Evolutionary conservation across 2,888 invertebrate species (phyloP).

Genomic region (Melieria crassipennis): DNA sequence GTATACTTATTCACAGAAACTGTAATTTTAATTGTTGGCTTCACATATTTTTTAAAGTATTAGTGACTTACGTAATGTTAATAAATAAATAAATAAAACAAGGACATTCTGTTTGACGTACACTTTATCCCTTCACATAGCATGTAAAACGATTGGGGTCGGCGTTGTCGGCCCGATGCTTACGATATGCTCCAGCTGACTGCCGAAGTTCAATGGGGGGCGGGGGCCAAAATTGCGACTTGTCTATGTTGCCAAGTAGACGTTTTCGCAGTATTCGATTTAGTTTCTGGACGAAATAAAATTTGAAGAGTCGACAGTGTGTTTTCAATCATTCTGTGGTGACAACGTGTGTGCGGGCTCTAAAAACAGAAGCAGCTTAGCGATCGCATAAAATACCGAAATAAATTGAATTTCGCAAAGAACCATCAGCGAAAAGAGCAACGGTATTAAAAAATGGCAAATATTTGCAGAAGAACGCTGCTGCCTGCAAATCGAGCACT

Average conservation of each 20-base stretch:
- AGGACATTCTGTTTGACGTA: not conserved
- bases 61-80: not conserved
- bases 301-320: no score
- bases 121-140: not conserved
- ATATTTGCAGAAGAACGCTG: constrained; percentile 46
- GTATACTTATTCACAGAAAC: no score
- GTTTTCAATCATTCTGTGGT: no score
- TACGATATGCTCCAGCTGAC: constrained; percentile 18
- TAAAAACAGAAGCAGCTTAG: no score
- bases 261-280: constrained; percentile 28
- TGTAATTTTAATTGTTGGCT: no score
- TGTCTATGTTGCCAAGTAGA: not conserved
- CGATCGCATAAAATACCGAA: no score
- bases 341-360: no score
- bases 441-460: constrained; percentile 43
- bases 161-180: no score
- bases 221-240: not conserved
- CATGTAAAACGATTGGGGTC: no score
- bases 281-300: not conserved
- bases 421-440: not conserved
- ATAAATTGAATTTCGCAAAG: no score
- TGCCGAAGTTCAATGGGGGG: not conserved
- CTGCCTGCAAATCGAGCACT: constrained; percentile 46
- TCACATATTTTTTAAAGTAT: no score
- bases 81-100: not conserved